Base-by-base conservation (phyloP, 2,113 vertebrate genomes). In the Recurvirostra avosetta region DNA sequence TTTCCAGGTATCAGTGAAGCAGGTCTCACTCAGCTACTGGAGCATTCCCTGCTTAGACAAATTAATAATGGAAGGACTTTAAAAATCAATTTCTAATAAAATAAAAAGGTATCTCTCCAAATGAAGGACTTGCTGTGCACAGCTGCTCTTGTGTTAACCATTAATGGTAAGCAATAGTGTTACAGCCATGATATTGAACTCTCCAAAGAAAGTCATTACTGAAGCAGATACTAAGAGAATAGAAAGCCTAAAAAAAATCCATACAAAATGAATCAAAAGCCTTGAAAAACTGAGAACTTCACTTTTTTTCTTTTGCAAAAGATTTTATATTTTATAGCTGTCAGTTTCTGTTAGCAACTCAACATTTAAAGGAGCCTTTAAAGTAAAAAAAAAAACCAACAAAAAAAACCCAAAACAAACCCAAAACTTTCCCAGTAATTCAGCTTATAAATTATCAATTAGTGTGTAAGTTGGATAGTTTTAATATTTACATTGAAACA, bases 81-180 rank as follows among this genome's bases (percentile, higher is more conserved):
- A 91, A 88, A 97, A 97, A 97, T 96, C 97, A 94, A 96, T 97
- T 97, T 94, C 92, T 96, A 92, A 96, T 96, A 96, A 95, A 96
- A 93, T 87, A 82, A 86, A 96, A 93, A 13, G 10, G 19, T 88
- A 71, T 68, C 52, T 84, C 84, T 91, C 58, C 59, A 87, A 95
- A 95, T 88, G 62, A 95, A 94, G 81, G 55, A 70, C 79, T 95
- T 93, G 62, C 95, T 96, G 94, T 89, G 95, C 95, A 68, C 95
- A 97, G 95, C 96, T 97, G 94, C 88, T 93, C 90, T 95, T 87
- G 30, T 92, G 67, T 95, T 96, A 91, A 77, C 70, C 71, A 47
- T 87, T 93, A 94, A 75, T 86, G 65, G 43, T 56, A 81, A 61
- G 80, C 92, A 88, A 83, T 88, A 83, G 71, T 86, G 62, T 88